Conservation (phyloP, 2,888 invertebrate species). For the Tridacna gigas region DNA sequence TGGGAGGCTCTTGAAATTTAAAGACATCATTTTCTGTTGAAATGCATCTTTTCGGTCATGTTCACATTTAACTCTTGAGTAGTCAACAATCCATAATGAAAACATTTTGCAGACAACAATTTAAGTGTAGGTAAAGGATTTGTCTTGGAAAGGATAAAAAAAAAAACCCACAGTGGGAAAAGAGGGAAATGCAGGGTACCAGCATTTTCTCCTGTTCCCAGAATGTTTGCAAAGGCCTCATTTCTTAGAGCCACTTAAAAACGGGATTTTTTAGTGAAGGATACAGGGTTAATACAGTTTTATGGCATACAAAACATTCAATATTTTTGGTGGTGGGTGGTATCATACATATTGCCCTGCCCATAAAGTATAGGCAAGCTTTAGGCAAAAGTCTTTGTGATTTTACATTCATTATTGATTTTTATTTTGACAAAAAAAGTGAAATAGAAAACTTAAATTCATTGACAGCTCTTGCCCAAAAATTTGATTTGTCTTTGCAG, state of each 20-base stretch:
- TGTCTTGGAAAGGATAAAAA: no score
- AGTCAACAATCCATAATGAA: no score
- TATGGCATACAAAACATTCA: slow-evolving; percentile 16
- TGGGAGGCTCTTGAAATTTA: slow-evolving; percentile 8
- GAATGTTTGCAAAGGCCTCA: no score
- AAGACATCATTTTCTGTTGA: background rate
- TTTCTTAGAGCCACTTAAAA: background rate
- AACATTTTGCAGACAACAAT: no score
- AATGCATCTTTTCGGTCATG: background rate
- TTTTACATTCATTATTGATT: slow-evolving; percentile 8
- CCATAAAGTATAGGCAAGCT: background rate
- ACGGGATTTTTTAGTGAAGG: background rate
- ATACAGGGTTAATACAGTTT: background rate
- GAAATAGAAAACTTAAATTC: background rate
- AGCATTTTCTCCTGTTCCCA: no score
- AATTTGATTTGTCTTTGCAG: background rate
- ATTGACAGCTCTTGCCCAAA: background rate
- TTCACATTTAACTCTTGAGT: no score
- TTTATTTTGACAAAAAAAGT: background rate
- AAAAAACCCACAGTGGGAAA: no score
- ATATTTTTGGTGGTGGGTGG: slow-evolving; percentile 11
- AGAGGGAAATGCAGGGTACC: no score
- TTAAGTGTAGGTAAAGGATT: no score
- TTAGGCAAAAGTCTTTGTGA: background rate
- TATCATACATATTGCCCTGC: slow-evolving; percentile 3